These are phyloP conservation scores for Pectinophora gossypiella DNA, from an alignment of 1,140 invertebrate genomes.

Conservation along the genomic window DNA sequence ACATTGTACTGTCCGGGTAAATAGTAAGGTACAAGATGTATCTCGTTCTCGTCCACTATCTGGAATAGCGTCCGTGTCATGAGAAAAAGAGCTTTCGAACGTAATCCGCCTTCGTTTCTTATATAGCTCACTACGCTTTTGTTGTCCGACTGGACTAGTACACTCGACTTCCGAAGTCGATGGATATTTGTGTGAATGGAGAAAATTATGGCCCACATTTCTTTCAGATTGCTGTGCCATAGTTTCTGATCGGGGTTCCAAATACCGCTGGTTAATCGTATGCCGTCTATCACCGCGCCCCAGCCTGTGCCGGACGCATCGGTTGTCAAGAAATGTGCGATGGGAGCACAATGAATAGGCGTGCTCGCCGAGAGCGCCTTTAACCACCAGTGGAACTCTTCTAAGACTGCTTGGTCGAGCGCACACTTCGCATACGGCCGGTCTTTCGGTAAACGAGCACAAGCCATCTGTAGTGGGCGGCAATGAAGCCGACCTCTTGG, in stretches of 20 bases:
- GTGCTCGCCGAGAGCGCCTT: neutral
- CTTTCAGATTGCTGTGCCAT: neutral
- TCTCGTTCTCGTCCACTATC: constrained; percentile 7
- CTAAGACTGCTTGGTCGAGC: constrained; percentile 2
- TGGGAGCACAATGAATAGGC: neutral
- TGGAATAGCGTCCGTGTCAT: neutral
- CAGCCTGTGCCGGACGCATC: neutral
- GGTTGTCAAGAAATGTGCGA: neutral
- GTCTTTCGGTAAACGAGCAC: neutral
- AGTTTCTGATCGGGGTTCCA: neutral
- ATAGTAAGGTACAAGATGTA: constrained; percentile 24
- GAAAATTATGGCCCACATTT: neutral
- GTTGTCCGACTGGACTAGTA: neutral
- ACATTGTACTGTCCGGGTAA: constrained; percentile 22
- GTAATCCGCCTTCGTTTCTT: neutral
- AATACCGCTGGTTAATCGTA: neutral
- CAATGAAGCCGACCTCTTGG: constrained; percentile 1
- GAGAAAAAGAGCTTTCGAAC: neutral
- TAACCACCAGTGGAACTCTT: neutral
- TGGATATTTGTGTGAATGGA: neutral
- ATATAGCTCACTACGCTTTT: neutral
- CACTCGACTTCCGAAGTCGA: neutral
- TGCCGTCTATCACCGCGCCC: neutral
- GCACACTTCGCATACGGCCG: neutral
- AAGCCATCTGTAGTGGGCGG: neutral